Base-by-base conservation (phyloP, 2,797 vertebrate genomes). In the Australoheros facetus region DNA sequence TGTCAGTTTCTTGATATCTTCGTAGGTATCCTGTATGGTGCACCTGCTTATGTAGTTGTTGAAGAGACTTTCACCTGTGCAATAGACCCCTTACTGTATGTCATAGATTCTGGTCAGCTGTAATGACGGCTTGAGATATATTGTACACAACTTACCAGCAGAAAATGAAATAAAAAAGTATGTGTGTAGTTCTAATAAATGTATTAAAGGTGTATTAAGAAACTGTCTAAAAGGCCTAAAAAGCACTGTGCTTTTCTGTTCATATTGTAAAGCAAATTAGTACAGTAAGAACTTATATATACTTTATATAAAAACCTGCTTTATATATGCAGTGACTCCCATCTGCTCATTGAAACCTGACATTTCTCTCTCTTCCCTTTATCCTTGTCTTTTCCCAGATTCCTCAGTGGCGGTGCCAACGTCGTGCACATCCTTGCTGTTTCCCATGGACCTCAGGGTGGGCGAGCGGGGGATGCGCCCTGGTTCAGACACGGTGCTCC, bases 391-490 rank as follows among this genome's bases (percentile, higher is more conserved):
- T 71, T 79, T 83, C 73, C 58, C 91, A 96, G 95, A 92, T 78
- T 86, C 80, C 58, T 86, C 81, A 0, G 82, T 85, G 86, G 79
- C 75, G 13, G 77, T 83, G 80, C 85, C 77, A 16, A 79, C 75
- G 83, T 85, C 73, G 72, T 84, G 76, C 71, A 74, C 75, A 5
- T 74, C 95, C 86, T 94, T 94, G 42, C 62, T 19, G 85, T 96
- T 85, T 89, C 96, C 96, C 96, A 99, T 99, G 98, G 98, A 99
- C 95, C 96, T 99, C 90, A 94, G 97, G 72, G 95, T 98, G 87
- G 97, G 97, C 84, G 97, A 98, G 93, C 96, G 97, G 85, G 91
- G 93, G 83, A 95, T 97, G 93, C 97, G 97, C 91, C 96, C 97
- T 7, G 92, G 95, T 59, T 96, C 97, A 0, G 97, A 98, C 93